Conservation (phyloP, 2,888 invertebrate species). For the Sericinus montela region DNA sequence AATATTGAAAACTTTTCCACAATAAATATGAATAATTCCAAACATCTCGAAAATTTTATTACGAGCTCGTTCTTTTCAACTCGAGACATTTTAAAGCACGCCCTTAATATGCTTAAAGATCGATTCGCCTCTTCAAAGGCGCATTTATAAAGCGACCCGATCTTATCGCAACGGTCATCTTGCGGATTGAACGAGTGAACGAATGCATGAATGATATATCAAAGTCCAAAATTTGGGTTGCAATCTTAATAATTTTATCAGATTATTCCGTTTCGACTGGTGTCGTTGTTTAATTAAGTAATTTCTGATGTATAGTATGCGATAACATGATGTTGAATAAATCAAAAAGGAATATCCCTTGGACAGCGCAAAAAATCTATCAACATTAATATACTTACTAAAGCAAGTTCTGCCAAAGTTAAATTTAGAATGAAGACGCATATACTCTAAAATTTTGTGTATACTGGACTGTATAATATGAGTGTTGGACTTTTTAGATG, state of each 20-base stretch:
- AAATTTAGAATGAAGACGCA: too few species aligned
- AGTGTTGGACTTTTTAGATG: too few species aligned
- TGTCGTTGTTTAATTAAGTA: conserved; percentile 47
- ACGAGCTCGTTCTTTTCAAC: too few species aligned
- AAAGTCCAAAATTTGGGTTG: conserved; percentile 62
- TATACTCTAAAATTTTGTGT: too few species aligned
- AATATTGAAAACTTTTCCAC: too few species aligned
- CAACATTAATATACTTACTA: too few species aligned
- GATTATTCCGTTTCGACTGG: conserved; percentile 39
- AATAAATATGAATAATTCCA: too few species aligned
- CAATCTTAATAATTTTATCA: conserved; percentile 64
- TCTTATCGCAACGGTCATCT: conserved; percentile 42
- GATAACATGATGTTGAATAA: conserved; percentile 16
- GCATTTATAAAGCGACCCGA: conserved; percentile 52
- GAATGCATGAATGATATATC: conserved; percentile 60
- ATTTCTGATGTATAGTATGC: conserved; percentile 32
- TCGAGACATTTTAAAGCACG: conserved; percentile 5
- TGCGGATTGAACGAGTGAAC: conserved; percentile 23
- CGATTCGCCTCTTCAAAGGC: conserved; percentile 46
- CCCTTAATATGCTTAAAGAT: conserved; percentile 53
- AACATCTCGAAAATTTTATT: too few species aligned
- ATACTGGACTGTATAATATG: too few species aligned
- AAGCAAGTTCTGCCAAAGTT: too few species aligned
- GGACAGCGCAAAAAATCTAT: background rate
- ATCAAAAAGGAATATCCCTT: conserved; percentile 10